Evolutionary conservation across 1,140 invertebrate species (phyloP).

Genomic region (Bradynema listronoti): DNA sequence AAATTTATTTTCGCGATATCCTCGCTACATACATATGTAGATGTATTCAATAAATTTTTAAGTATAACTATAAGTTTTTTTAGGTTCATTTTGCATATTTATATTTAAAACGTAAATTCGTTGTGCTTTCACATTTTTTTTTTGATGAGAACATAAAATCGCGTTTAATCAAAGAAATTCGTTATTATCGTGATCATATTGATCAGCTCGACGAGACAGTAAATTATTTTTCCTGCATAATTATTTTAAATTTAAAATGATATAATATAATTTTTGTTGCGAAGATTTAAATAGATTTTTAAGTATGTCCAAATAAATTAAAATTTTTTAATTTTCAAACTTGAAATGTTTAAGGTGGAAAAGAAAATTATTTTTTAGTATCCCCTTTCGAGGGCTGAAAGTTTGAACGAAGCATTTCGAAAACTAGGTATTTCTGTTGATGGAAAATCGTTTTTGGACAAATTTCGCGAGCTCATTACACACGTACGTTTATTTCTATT

Average conservation of each 20-base stretch:
- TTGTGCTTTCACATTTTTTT: constrained; percentile 90
- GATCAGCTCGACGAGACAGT: constrained; percentile 60
- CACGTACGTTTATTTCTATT: constrained; percentile 70
- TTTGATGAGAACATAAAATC: constrained; percentile 98
- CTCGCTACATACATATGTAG: too few species aligned
- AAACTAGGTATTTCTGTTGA: constrained; percentile 73
- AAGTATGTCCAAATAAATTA: not conserved
- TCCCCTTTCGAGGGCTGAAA: constrained; percentile 82
- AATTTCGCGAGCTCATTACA: constrained; percentile 81
- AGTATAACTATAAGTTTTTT: constrained; percentile 34
- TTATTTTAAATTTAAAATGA: not conserved
- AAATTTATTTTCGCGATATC: too few species aligned
- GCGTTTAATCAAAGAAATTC: constrained; percentile 76
- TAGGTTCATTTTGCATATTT: constrained; percentile 90
- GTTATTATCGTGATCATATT: constrained; percentile 66
- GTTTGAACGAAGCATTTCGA: constrained; percentile 83
- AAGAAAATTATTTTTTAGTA: constrained; percentile 58
- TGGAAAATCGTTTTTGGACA: constrained; percentile 75
- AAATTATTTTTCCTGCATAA: not conserved
- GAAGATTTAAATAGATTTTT: constrained; percentile 7
- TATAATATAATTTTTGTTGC: constrained; percentile 11
- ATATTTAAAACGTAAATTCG: constrained; percentile 86
- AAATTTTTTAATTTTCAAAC: not conserved
- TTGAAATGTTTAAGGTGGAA: not conserved
- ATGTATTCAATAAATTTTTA: too few species aligned